Conservation (phyloP, 2,113 vertebrate species). For the Hiodon tergisus region DNA sequence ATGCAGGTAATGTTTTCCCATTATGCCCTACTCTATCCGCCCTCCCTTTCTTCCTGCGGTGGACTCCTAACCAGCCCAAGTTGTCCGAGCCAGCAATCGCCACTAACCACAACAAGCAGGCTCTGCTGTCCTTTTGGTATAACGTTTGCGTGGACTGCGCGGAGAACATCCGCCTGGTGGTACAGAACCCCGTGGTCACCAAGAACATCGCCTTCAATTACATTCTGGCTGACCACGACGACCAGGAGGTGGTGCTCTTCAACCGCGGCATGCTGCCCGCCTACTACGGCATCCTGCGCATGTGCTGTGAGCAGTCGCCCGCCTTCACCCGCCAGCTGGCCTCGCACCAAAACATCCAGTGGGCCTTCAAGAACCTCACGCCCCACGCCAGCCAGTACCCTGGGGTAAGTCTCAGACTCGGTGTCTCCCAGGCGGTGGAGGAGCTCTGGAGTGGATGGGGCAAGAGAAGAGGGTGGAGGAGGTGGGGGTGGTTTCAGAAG, state of each 20-base stretch:
- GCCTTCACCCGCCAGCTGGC: slow-evolving; percentile 92
- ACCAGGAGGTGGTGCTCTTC: slow-evolving; percentile 99
- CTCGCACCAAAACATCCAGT: slow-evolving; percentile 98
- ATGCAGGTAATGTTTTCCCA: too few species aligned
- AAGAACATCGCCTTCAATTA: slow-evolving; percentile 99
- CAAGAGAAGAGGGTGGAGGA: slow-evolving; percentile 57
- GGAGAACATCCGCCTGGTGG: slow-evolving; percentile 94
- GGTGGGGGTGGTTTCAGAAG: slow-evolving; percentile 67
- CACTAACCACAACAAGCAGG: slow-evolving; percentile 99
- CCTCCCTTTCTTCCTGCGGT: not conserved
- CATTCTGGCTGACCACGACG: slow-evolving; percentile 97
- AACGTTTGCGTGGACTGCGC: slow-evolving; percentile 95
- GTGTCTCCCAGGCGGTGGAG: not conserved
- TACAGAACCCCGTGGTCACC: slow-evolving; percentile 96
- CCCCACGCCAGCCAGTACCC: slow-evolving; percentile 98
- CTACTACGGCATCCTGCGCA: slow-evolving; percentile 95
- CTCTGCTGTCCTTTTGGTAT: slow-evolving; percentile 97
- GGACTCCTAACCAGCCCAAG: slow-evolving; percentile 68
- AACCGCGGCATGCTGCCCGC: slow-evolving; percentile 98
- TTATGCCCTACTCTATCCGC: not conserved
- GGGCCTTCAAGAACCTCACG: slow-evolving; percentile 99
- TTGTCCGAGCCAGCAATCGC: slow-evolving; percentile 96
- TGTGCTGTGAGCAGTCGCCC: slow-evolving; percentile 95
- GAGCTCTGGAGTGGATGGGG: not conserved
- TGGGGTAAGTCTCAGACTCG: slow-evolving; percentile 67